Base-by-base conservation (phyloP, 2,888 invertebrate genomes). In the Amblyjoppa fuscipennis region DNA sequence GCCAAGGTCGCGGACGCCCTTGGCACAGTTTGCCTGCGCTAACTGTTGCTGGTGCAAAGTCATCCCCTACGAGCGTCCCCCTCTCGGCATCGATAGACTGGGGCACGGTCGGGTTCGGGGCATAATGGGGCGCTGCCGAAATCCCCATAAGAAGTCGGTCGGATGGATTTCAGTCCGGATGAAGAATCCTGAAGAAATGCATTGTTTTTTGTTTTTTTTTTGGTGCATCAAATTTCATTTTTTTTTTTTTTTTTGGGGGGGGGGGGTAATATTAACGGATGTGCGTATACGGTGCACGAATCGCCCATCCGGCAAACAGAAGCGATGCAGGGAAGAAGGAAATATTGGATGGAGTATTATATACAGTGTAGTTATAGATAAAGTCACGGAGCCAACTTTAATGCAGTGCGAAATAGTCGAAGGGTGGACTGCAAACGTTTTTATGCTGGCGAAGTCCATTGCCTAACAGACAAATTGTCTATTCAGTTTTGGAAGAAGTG, bases 1-100 rank as follows among this genome's bases (percentile, higher is more conserved):
- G 92, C 90, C 92, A 92, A 91, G 92, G 92, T 89, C 89, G 79
- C 75, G 69, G 66, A 74, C 83, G 88, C 88, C 89, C 90, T 91
- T 90, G 90, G 87, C 88, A 87, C 84, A 87, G 80, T 83, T 85
- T 64, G 74, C 85, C 80, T 76, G 83, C 83, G 75, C 66, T 78
- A 66, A 77, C 81, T 61, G 64, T 64, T 66, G 78, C 34, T 41
- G 53, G 59, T 49, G 73, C 76, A 69, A 49, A 69, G 41, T 70
- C 38, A 77, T 71, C 68, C 75, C 76, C 56, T 81, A 64, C 28
- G 51, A 66, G 49, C 70, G 51, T 49, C 66, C 71, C 80, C 71
- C 64, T n/a, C 64, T 34, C 34, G 31, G 68, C 76, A 75, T 84
- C 69, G 84, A 76, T 81, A 76, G 59, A 81, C 49, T 49, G 34